These are phyloP conservation scores for Parasteatoda tepidariorum DNA, from an alignment of 1,140 invertebrate genomes.

Conservation along the genomic window DNA sequence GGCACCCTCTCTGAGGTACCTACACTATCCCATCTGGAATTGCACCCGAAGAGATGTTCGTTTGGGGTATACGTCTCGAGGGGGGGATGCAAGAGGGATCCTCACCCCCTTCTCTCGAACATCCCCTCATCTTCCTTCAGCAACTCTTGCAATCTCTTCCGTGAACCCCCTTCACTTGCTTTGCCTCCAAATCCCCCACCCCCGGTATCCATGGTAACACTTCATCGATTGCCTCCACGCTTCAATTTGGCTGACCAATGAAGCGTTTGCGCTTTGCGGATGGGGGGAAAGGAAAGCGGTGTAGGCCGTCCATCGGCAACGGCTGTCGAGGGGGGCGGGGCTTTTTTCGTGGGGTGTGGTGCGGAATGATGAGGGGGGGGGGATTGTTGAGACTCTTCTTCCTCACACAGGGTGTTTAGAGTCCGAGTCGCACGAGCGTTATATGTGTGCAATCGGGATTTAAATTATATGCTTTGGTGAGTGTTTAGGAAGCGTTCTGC, in stretches of 20 bases:
- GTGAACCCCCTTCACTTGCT: neutral
- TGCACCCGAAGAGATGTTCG: constrained; percentile 44
- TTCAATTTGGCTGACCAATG: constrained; percentile 61
- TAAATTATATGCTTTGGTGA: constrained; percentile 51
- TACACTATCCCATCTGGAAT: constrained; percentile 53
- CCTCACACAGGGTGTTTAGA: constrained; percentile 1
- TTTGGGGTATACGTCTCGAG: constrained; percentile 31
- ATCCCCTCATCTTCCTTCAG: constrained; percentile 29
- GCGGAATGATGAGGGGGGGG: neutral
- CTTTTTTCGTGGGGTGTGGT: constrained; percentile 19
- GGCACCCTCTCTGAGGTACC: constrained; percentile 40
- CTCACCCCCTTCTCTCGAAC: neutral
- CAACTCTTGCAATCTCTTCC: constrained; percentile 38
- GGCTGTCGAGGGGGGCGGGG: constrained; percentile 36
- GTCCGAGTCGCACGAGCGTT: neutral
- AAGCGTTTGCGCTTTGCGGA: constrained; percentile 37
- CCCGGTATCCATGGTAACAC: constrained; percentile 41
- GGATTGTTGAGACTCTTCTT: neutral
- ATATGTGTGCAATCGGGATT: constrained; percentile 26
- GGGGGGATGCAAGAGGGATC: constrained; percentile 1
- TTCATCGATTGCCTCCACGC: constrained; percentile 58
- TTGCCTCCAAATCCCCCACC: neutral
- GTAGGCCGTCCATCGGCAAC: neutral
- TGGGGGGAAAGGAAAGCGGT: neutral
- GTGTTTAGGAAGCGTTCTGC: constrained; percentile 29